A percentile compares a stretch with the other conserved stretches of the same genome.
Conservation (phyloP, 2,888 invertebrate genomes). For the Cryptocheilus praepositus region DNA sequence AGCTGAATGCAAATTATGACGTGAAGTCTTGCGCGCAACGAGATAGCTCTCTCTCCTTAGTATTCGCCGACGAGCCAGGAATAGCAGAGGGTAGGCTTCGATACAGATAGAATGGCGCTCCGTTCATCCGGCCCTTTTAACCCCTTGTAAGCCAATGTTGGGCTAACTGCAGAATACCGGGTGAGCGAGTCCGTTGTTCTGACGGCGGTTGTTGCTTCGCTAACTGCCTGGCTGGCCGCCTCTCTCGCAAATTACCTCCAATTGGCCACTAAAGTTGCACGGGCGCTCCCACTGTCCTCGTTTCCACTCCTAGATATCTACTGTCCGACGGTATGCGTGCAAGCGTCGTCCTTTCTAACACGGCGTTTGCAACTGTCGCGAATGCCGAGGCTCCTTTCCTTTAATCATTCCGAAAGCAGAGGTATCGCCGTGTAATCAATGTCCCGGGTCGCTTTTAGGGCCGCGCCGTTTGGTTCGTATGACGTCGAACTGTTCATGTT, state of each 20-base stretch:
- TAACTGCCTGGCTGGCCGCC: slow-evolving; percentile 59
- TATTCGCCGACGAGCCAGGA: neutral
- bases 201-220: slow-evolving; percentile 58
- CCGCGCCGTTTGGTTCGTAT: too few species aligned
- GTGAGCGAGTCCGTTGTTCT: slow-evolving; percentile 55
- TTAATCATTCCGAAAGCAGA: too few species aligned
- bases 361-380: too few species aligned
- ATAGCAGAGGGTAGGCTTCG: slow-evolving; percentile 28
- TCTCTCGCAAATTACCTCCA: slow-evolving; percentile 65
- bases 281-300: slow-evolving; percentile 47
- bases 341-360: neutral
- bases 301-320: slow-evolving; percentile 41
- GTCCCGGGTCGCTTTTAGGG: too few species aligned
- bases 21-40: neutral
- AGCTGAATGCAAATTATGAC: too few species aligned
- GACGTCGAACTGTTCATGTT: too few species aligned
- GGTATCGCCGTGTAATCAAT: too few species aligned
- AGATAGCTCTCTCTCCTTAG: neutral
- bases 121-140: slow-evolving; percentile 47
- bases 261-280: slow-evolving; percentile 63
- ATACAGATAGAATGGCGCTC: slow-evolving; percentile 41
- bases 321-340: slow-evolving; percentile 7
- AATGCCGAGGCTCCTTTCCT: too few species aligned
- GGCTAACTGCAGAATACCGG: slow-evolving; percentile 50
- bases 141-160: slow-evolving; percentile 51